Evolutionary conservation across 1,140 invertebrate genomes (phyloP), one percentile per base, ranked within the genome.

Genomic region (Diabrotica virgifera): DNA sequence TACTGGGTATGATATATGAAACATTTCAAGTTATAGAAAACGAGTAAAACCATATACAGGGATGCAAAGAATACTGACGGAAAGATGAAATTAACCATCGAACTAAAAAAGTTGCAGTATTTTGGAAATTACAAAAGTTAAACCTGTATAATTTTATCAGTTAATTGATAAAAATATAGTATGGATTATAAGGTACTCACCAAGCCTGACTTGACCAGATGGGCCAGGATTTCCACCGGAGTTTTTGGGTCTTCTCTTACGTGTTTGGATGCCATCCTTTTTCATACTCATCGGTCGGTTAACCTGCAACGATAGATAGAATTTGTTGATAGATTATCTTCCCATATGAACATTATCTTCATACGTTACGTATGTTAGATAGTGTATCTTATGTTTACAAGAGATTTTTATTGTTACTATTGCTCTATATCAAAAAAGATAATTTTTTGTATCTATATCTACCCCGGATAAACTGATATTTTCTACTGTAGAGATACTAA

Each of bases 181-280:
- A 52, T 24, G 24, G 24, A 24, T 4, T 24, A 24, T 40, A 11
- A 46, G 35, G 35, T 53, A 67, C 71, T 70, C 63, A 72, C 71
- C 57, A 11, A 72, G 50, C 63, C 71, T 62, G 14, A 52, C 40
- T 5, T 64, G 64, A 12, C 65, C 14, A 3, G 59, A 54, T n/a
- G 52, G 10, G 0, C 56, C 61, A 2, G 65, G 56, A 14, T 57
- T 35, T 5, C 60, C 61, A 11, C 61, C 40, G 4, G 64, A 65
- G 50, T 79, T 85, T 78, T 93, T 93, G 38, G 92, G 92, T 78
- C 96, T 96, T 63, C 95, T 83, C 77, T 97, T 97, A 52, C 95
- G 81, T 35, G 92, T 95, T 80, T 97, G 95, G 74, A 97, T 97
- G 7, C 92, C 92, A 64, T 97, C 95, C 80, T 98, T 98, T 77